Conservation (phyloP, 2,113 vertebrate genomes). For the Phylloscopus trochiloides region DNA sequence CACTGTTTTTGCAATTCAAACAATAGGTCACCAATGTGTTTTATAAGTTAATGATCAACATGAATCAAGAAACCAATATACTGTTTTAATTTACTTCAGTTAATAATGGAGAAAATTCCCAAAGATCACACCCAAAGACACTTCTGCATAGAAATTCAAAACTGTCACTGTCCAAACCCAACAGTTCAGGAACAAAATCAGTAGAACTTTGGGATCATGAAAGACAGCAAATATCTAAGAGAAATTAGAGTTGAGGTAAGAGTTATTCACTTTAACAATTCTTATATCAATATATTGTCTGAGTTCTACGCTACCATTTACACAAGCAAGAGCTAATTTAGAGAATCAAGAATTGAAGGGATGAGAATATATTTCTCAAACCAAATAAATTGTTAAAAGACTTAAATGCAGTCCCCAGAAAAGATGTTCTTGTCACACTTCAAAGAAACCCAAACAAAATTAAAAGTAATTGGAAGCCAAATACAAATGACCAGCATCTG, state of each 20-base stretch:
- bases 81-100: not conserved
- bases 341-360: not conserved
- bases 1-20: not conserved
- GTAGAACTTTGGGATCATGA: not conserved
- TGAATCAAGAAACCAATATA: not conserved
- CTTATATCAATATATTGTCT: not conserved
- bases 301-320: not conserved
- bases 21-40: not conserved
- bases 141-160: not conserved
- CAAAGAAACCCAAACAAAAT: not conserved
- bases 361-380: not conserved
- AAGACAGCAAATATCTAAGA: not conserved
- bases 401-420: not conserved
- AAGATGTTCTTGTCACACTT: not conserved
- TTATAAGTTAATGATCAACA: not conserved
- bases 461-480: not conserved
- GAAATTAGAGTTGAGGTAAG: not conserved
- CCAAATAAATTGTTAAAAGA: not conserved
- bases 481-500: not conserved
- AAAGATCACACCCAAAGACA: not conserved
- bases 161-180: not conserved
- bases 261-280: not conserved
- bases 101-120: not conserved
- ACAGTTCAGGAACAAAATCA: not conserved
- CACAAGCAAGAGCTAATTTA: not conserved